Conservation (phyloP, 2,888 invertebrate genomes). For the Lasioglossum villosulum region DNA sequence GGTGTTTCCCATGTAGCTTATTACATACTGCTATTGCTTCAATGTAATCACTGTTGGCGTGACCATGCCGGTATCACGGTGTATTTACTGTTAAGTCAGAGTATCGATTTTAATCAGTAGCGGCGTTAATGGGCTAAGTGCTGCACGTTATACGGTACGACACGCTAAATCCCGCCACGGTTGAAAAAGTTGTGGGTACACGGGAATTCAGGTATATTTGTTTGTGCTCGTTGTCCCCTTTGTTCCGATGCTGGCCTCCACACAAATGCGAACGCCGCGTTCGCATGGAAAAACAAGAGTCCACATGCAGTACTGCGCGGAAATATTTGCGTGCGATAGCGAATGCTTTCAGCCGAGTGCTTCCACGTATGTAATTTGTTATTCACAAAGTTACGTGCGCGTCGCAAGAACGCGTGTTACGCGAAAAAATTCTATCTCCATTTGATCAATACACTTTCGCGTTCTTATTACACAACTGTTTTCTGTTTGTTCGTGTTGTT, state of each 20-base stretch:
- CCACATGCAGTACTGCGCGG: not conserved
- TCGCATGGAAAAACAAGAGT: slow-evolving; percentile 11
- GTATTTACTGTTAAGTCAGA: slow-evolving; percentile 2
- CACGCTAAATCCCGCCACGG: not conserved
- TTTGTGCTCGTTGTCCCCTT: not conserved
- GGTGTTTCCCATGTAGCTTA: not conserved
- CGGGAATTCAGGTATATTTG: slow-evolving; percentile 1
- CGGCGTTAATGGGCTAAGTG: slow-evolving; percentile 5
- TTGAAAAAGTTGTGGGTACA: slow-evolving; percentile 4
- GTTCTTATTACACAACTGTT: not conserved
- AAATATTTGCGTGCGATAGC: slow-evolving; percentile 13
- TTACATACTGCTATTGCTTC: not conserved
- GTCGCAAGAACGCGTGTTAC: not conserved
- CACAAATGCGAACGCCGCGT: not conserved
- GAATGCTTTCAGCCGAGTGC: not conserved
- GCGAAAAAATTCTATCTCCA: not conserved
- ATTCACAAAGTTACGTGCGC: not conserved
- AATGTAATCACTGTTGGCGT: not conserved
- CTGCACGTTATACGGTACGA: not conserved
- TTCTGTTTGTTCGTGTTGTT: not conserved
- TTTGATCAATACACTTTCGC: slow-evolving; percentile 29
- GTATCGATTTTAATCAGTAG: slow-evolving; percentile 5
- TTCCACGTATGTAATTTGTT: not conserved
- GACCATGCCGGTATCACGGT: not conserved
- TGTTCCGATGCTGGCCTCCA: not conserved